These are phyloP conservation scores for Ectemnius continuus DNA, from an alignment of 2,888 invertebrate species.

Conservation along the genomic window DNA sequence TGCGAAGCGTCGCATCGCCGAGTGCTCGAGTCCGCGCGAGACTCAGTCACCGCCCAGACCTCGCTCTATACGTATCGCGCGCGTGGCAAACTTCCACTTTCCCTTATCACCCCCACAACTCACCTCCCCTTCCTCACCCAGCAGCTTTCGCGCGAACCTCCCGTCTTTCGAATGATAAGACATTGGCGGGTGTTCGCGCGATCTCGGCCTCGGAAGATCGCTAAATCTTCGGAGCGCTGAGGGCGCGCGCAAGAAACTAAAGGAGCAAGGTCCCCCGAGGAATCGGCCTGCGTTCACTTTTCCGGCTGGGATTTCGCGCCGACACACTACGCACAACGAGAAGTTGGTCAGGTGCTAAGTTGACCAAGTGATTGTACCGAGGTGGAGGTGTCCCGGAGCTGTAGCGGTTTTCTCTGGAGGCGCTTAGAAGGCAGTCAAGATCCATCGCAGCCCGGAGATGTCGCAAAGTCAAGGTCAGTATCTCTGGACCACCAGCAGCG, in stretches of 20 bases:
- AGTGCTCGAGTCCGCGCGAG: neutral
- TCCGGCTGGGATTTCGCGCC: too few species aligned
- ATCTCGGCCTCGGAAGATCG: conserved; percentile 58
- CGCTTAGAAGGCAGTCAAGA: conserved; percentile 90
- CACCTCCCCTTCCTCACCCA: conserved; percentile 61
- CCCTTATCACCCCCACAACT: conserved; percentile 48
- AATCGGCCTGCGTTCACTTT: too few species aligned
- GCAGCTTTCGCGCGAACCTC: conserved; percentile 2
- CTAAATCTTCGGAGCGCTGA: too few species aligned
- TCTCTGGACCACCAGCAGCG: too few species aligned
- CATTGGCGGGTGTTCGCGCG: conserved; percentile 79
- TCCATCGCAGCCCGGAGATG: conserved; percentile 90
- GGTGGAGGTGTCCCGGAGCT: conserved; percentile 79
- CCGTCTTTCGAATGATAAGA: conserved; percentile 76
- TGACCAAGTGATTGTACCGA: conserved; percentile 56
- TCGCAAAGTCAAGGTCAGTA: conserved; percentile 89
- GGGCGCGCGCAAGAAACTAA: too few species aligned
- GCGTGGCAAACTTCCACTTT: conserved; percentile 67
- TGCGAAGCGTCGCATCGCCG: conserved; percentile 66
- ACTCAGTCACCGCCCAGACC: conserved; percentile 74
- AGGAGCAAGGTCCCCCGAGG: too few species aligned
- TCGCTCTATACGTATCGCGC: conserved; percentile 54
- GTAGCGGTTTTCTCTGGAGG: conserved; percentile 84
- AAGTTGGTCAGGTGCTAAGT: conserved; percentile 27
- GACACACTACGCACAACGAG: neutral